Evolutionary conservation across 2,113 vertebrate genomes (phyloP).

Genomic region (Tragelaphus scriptus): DNA sequence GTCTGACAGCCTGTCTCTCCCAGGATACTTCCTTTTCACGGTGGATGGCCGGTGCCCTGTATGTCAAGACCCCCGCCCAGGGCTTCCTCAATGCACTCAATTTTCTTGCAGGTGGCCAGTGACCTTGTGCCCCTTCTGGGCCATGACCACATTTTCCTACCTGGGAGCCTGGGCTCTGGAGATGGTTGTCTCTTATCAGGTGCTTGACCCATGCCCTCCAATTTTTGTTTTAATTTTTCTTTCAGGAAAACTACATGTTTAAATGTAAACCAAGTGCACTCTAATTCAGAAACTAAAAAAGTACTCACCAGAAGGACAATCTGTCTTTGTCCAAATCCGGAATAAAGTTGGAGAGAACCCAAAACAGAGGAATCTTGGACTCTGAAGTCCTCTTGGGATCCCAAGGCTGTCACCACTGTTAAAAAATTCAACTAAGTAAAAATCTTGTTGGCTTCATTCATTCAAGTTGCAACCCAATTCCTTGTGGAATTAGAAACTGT

Average conservation of each 20-base stretch:
- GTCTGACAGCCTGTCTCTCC: neutral
- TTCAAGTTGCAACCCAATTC: neutral
- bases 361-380: neutral
- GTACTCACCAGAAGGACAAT: neutral
- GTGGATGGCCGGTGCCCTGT: neutral
- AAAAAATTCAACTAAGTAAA: neutral
- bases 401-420: neutral
- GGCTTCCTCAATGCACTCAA: neutral
- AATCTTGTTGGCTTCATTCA: neutral
- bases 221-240: neutral
- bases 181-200: neutral
- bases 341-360: neutral
- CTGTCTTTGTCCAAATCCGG: neutral
- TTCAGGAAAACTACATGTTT: neutral
- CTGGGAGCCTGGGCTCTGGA: neutral
- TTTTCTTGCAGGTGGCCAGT: neutral
- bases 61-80: neutral
- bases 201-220: neutral
- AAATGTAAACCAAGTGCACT: neutral
- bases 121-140: neutral
- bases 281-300: neutral
- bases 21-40: neutral
- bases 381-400: neutral
- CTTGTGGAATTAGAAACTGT: neutral
- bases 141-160: neutral